Base-by-base conservation (phyloP, 2,888 invertebrate species). In the Zele albiditarsus region DNA sequence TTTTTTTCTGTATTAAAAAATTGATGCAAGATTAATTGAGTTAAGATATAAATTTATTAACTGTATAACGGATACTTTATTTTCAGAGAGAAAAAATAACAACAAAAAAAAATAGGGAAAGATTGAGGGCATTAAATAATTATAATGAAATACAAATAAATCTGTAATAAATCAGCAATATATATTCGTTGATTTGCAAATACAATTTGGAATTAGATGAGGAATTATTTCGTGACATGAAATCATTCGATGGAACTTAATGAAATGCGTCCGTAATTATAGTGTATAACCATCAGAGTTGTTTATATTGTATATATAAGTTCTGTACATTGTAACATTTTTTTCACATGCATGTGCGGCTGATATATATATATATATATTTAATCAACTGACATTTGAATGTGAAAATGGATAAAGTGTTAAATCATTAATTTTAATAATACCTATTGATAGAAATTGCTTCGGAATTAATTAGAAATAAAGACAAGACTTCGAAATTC, bases 161-260 rank as follows among this genome's bases (percentile, higher is more conserved):
- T 53, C n/a, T 23, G 6, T 20, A 20, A 53, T 20, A 53, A 53
- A 53, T n/a, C 20, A 12, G 12, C 12, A 2, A 20, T 53, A 53
- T 46, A n/a, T 53, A 53, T 53, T 53, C 6, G 23, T n/a, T 53
- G 8, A 6, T 53, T 53, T 8, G 38, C 38, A 20, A 53, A 6
- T 10, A 53, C 46, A 46, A n/a, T 3, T n/a, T n/a, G 20, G 20
- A 6, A 53, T 53, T 53, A 53, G 38, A 58, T n/a, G 70, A 62
- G 25, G 28, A 67, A 77, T 73, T 74, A 62, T 78, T 85, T 85
- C 84, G 80, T 83, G 82, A 83, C 79, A 81, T 81, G 83, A 85
- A 84, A 86, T 86, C 84, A 82, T 86, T 85, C 83, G 84, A 85
- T 83, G 81, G 79, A 78, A 77, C 79, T 69, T 82, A 84, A 85